These are phyloP conservation scores for Troilus luridus DNA, from an alignment of 2,888 invertebrate species.

Conservation along the genomic window DNA sequence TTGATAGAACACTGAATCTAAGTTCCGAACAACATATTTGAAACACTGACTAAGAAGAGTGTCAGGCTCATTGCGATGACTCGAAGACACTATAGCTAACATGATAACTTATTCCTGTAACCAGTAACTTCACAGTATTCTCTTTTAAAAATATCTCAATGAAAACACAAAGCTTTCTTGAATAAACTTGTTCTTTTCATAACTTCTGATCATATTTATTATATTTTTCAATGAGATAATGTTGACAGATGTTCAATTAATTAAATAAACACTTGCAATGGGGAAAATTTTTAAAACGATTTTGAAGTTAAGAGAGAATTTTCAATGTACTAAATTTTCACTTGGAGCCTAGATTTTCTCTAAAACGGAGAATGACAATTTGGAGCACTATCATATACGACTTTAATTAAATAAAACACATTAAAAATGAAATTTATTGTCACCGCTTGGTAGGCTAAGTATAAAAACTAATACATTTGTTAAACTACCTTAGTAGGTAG, in stretches of 20 bases:
- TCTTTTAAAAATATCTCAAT: conserved; percentile 6
- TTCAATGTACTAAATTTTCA: conserved; percentile 43
- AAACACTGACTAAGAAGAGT: conserved; percentile 77
- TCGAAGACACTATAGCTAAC: conserved; percentile 57
- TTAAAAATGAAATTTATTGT: conserved; percentile 41
- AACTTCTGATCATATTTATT: conserved; percentile 31
- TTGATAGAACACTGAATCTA: conserved; percentile 75
- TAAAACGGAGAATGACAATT: conserved; percentile 24
- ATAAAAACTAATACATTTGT: conserved; percentile 50
- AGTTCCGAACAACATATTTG: conserved; percentile 75
- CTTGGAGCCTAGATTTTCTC: neutral
- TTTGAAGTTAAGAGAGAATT: neutral
- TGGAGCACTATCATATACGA: conserved; percentile 7
- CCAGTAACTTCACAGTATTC: conserved; percentile 1
- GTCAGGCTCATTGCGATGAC: conserved; percentile 71
- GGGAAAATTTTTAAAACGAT: neutral
- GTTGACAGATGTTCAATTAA: conserved; percentile 31
- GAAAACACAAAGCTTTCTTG: conserved; percentile 26
- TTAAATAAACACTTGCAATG: neutral
- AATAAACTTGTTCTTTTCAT: conserved; percentile 32
- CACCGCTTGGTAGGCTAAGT: neutral
- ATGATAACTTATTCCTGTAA: conserved; percentile 27
- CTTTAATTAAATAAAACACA: conserved; percentile 13
- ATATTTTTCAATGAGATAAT: neutral
- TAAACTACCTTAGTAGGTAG: conserved; percentile 53